Percentiles rank a stretch among this genome's conserved stretches.
Evolutionary conservation across 1,140 invertebrate species (phyloP).

Genomic region (Cydia amplana): DNA sequence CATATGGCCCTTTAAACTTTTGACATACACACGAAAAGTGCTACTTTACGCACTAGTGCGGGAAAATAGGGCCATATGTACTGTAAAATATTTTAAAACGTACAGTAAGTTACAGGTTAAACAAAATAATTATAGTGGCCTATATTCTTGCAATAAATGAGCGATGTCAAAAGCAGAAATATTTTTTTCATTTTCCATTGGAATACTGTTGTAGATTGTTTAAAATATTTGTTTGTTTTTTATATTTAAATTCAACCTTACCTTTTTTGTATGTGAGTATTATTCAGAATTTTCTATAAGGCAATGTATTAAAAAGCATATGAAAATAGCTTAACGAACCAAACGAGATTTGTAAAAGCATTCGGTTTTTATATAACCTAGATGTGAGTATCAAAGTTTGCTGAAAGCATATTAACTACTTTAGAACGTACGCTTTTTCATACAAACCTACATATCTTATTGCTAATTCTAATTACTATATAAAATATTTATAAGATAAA

Average conservation of each 20-base stretch:
- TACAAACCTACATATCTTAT: conserved; percentile 31
- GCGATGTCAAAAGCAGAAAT: background rate
- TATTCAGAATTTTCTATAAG: too few species aligned
- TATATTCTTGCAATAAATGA: background rate
- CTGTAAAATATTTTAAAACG: too few species aligned
- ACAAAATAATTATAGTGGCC: background rate
- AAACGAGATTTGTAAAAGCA: background rate
- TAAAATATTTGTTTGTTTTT: too few species aligned
- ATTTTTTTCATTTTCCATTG: background rate
- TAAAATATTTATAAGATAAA: background rate
- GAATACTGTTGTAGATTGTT: background rate
- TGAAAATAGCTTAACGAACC: too few species aligned
- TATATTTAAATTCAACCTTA: too few species aligned
- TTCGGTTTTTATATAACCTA: background rate
- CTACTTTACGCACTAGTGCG: too few species aligned
- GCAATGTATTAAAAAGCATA: too few species aligned
- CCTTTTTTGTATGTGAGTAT: too few species aligned
- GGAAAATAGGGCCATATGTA: too few species aligned
- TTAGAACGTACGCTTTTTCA: conserved; percentile 74
- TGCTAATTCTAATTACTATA: background rate
- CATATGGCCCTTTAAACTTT: too few species aligned
- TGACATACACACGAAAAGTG: too few species aligned
- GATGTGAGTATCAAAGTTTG: conserved; percentile 36
- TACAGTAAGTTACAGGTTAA: background rate
- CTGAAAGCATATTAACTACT: conserved; percentile 66